Percentiles rank a stretch among this genome's conserved stretches.
These are phyloP conservation scores for Saccostrea glomerata DNA, from an alignment of 1,140 invertebrate species.

Conservation along the genomic window DNA sequence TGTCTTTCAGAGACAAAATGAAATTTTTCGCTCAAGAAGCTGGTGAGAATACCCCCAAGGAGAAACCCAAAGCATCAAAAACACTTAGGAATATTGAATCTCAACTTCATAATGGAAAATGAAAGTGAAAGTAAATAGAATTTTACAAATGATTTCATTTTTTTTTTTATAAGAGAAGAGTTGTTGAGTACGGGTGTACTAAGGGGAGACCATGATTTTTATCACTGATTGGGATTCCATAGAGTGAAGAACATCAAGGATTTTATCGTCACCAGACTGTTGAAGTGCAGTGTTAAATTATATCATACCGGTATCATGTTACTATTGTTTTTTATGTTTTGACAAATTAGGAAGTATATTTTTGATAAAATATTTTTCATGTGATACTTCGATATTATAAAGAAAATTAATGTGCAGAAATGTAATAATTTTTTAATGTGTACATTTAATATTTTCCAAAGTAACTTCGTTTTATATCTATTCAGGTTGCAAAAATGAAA, in stretches of 20 bases:
- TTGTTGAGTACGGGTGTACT: background rate
- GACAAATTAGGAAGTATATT: conserved; percentile 5
- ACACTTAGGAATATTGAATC: conserved; percentile 74
- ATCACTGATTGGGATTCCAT: background rate
- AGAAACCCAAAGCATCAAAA: conserved; percentile 76
- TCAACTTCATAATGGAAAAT: conserved; percentile 70
- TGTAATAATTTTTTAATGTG: no score
- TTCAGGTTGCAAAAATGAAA: no score
- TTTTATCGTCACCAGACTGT: background rate
- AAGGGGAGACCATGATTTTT: background rate
- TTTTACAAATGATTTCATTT: conserved; percentile 9
- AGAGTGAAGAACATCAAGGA: background rate
- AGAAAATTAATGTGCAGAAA: background rate
- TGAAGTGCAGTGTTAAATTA: background rate
- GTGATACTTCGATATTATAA: background rate
- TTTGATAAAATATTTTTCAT: background rate
- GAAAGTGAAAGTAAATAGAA: background rate
- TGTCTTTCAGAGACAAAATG: conserved; percentile 80
- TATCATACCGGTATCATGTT: conserved; percentile 14
- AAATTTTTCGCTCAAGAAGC: conserved; percentile 79
- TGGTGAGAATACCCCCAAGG: conserved; percentile 76
- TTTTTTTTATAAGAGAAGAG: no score
- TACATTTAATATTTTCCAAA: background rate
- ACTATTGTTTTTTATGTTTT: background rate
- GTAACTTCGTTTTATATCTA: no score